Percentiles rank a stretch among this genome's conserved stretches.
phyloP scores from a whole-genome alignment of 2,797 vertebrate species.

The Sebastiscus albofasciatus region DNA sequence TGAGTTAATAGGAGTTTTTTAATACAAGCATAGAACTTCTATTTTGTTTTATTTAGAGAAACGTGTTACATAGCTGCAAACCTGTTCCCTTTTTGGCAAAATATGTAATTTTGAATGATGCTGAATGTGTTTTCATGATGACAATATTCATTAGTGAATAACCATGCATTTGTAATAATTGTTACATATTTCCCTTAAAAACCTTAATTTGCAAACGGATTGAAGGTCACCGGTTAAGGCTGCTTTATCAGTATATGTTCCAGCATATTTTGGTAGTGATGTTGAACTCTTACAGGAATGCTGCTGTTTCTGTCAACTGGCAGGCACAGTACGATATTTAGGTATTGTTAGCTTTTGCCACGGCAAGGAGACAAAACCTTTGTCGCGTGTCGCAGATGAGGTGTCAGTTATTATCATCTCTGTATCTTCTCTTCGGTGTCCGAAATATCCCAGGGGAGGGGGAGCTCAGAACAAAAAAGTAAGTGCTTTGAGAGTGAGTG shows the following conservation, averaged over 20 bases:
- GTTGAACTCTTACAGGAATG: not conserved
- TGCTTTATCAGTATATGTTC: not conserved
- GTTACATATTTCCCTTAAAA: not conserved
- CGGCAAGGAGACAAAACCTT: not conserved
- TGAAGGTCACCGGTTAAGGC: not conserved
- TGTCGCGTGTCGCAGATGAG: not conserved
- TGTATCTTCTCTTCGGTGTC: not conserved
- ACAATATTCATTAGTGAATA: not conserved
- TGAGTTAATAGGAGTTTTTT: not conserved
- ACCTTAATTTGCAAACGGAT: not conserved
- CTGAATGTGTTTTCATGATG: not conserved
- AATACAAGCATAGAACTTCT: not conserved
- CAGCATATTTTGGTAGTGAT: not conserved
- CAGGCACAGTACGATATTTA: not conserved
- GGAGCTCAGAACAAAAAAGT: not conserved
- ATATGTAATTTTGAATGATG: not conserved
- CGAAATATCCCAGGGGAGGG: not conserved
- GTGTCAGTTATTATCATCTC: slow-evolving; percentile 1
- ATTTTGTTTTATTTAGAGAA: not conserved
- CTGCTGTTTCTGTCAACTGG: not conserved
- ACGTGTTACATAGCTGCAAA: not conserved
- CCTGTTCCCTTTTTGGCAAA: not conserved
- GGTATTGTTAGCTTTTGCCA: not conserved
- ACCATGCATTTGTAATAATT: not conserved
- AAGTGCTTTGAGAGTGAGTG: not conserved